Base-by-base conservation (phyloP, 2,888 invertebrate species). In the Microctonus aethiopoides region DNA sequence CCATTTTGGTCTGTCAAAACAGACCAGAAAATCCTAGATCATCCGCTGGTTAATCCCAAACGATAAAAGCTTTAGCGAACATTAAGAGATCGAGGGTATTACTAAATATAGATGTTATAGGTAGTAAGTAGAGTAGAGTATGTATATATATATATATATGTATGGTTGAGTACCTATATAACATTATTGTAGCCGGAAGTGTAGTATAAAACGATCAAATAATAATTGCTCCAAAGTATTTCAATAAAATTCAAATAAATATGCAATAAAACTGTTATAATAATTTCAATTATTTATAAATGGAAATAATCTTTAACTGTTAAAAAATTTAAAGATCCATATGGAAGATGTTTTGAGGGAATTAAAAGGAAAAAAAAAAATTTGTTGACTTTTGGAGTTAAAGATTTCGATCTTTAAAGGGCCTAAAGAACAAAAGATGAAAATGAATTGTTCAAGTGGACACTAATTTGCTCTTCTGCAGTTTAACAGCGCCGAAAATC, bases 1-100 rank as follows among this genome's bases (percentile, higher is more conserved):
- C 74, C 68, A 72, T 65, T 70, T n/a, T 70, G 60, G 73, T 70
- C 76, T 73, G 77, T 79, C 79, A 78, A 76, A 83, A 83, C 80
- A 82, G 65, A 67, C 74, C 69, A 73, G 81, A 81, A 83, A 76
- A 83, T 80, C 82, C 78, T 0, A 77, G 80, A 80, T 82, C 74
- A 83, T 82, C 80, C 73, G 67, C 57, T 69, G 72, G 74, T 76
- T 82, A 75, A 80, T 77, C 76, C 71, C 24, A 2, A 68, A 61
- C 75, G 60, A 72, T 71, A 73, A 74, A 70, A 69, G 51, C 9
- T 22, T 52, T 5, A 29, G 11, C 3, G 29, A 32, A 52, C 26
- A 36, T 41, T 39, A n/a, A 13, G 11, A n/a, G n/a, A n/a, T n/a
- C n/a, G n/a, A 22, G 20, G 34, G n/a, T 16, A 0, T 13, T n/a